Base-by-base conservation (phyloP, 2,888 invertebrate species). In the Ormyrus nitidulus region DNA sequence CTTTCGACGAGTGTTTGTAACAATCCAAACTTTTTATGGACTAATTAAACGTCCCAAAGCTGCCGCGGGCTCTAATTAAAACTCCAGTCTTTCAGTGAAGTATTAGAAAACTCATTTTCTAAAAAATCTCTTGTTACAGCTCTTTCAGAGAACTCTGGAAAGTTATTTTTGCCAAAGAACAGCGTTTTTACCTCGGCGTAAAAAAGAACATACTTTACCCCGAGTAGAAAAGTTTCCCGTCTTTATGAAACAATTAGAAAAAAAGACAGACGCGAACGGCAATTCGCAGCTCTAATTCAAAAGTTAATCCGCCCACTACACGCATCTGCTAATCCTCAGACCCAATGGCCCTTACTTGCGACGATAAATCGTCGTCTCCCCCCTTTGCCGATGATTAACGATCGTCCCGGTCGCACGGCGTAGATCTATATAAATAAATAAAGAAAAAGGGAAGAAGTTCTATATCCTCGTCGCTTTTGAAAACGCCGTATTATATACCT, bases 311-410 rank as follows among this genome's bases (percentile, higher is more conserved):
- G 34, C n/a, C 4, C 9, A n/a, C 0, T 51, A 44, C 19, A 13
- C 58, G 58, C 51, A 13, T 66, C 66, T 58, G 62, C 69, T 76
- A 48, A 68, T 77, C 58, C 56, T 64, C 65, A 44, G 1, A 34
- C 13, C 9, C 44, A 75, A 49, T 34, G 48, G 19, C 46, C 19
- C 59, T 10, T 8, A 48, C 5, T 6, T 19, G 5, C 51, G 69
- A 56, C 61, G 44, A 71, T 77, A 73, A 78, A 72, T 78, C 54
- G 58, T 64, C 54, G 11, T 19, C 2, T 19, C 53, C 7, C 48
- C 62, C 11, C 11, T 8, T 5, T 19, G 58, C 6, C n/a, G 49
- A 66, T 72, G 78, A 78, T 78, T 78, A 78, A 78, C 78, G 78
- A 78, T 72, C 72, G 44, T 46, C 54, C 34, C 69, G 46, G 51